Evolutionary conservation across 2,797 vertebrate genomes (phyloP).

Genomic region (Pseudopleuronectes americanus): DNA sequence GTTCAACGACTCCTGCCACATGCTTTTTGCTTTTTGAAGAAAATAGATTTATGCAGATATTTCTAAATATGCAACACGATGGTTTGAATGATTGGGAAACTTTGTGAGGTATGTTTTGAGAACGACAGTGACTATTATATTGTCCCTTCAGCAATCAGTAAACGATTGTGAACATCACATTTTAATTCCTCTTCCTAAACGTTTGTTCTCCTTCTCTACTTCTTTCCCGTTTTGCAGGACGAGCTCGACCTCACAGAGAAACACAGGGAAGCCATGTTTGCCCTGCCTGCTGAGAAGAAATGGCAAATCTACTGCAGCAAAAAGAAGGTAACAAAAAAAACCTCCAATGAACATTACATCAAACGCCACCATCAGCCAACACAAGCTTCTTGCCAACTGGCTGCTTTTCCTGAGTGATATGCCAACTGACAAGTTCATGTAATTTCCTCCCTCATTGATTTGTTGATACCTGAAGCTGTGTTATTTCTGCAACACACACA

Average conservation of each 20-base stretch:
- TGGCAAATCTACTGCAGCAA: slow-evolving; percentile 99
- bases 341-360: slow-evolving; percentile 4
- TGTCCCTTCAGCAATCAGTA: slow-evolving; percentile 6
- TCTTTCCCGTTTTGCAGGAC: slow-evolving; percentile 83
- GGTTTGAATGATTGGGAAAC: background rate
- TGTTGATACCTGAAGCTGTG: slow-evolving; percentile 40
- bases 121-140: slow-evolving; percentile 2
- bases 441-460: slow-evolving; percentile 33
- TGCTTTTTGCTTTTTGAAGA: slow-evolving; percentile 33
- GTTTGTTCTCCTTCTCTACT: slow-evolving; percentile 11
- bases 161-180: slow-evolving; percentile 7
- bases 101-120: slow-evolving; percentile 2
- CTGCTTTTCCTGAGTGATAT: slow-evolving; percentile 9
- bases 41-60: slow-evolving; percentile 43
- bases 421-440: slow-evolving; percentile 37
- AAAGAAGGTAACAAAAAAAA: slow-evolving; percentile 91
- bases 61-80: slow-evolving; percentile 14
- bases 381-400: background rate
- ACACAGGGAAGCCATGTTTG: slow-evolving; percentile 99
- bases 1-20: slow-evolving; percentile 27
- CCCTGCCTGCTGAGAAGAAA: slow-evolving; percentile 97
- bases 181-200: background rate
- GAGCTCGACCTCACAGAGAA: slow-evolving; percentile 99
- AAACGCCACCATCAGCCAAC: slow-evolving; percentile 13
- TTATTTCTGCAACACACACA: slow-evolving; percentile 22